Conservation (phyloP, 2,113 vertebrate genomes). For the Camelus bactrianus region DNA sequence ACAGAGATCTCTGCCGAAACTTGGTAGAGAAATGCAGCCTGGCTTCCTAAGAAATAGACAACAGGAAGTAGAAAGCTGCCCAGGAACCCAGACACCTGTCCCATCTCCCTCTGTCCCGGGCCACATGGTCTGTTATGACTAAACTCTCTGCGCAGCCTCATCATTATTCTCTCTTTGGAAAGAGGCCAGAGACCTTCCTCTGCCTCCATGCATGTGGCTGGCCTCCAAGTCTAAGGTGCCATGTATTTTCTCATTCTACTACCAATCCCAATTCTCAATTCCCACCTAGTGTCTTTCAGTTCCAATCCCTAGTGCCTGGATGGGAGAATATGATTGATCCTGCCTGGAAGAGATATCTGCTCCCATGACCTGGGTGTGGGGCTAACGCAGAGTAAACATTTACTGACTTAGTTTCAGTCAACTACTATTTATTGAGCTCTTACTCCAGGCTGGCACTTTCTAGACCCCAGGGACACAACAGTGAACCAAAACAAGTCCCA, state of each 20-base stretch:
- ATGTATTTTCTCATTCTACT: not conserved
- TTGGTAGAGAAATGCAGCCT: not conserved
- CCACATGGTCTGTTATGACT: not conserved
- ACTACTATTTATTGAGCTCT: not conserved
- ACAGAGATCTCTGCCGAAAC: not conserved
- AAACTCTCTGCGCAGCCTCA: not conserved
- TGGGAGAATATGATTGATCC: not conserved
- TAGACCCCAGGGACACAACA: not conserved
- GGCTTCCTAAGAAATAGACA: not conserved
- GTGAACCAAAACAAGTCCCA: not conserved
- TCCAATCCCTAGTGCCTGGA: not conserved
- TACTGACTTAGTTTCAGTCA: not conserved
- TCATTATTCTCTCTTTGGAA: not conserved
- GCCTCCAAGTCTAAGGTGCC: not conserved
- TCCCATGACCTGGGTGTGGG: not conserved
- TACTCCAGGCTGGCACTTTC: not conserved
- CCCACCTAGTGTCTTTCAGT: not conserved
- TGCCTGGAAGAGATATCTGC: not conserved
- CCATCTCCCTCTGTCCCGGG: not conserved
- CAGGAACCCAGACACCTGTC: not conserved
- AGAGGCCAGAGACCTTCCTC: not conserved
- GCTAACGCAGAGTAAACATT: not conserved
- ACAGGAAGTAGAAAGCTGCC: not conserved
- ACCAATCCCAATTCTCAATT: not conserved
- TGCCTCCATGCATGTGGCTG: rapidly evolving